These are phyloP conservation scores for Panopea generosa DNA, from an alignment of 2,888 invertebrate species.

Conservation along the genomic window DNA sequence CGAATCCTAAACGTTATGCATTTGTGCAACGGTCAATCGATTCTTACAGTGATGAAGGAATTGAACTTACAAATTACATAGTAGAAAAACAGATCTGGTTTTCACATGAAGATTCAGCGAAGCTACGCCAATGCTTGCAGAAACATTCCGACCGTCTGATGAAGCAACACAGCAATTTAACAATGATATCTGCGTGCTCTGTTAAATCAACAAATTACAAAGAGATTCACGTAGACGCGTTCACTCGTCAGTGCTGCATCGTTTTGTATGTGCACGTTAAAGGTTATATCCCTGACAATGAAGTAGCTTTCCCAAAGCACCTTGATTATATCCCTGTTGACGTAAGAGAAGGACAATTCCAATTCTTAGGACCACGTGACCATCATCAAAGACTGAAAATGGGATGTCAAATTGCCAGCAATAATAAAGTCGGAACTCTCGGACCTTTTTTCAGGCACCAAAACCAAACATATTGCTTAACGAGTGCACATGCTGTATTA, in stretches of 20 bases:
- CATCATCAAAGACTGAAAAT: slow-evolving; percentile 1
- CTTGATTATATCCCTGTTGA: neutral
- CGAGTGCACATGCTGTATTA: slow-evolving; percentile 6
- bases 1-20: no score
- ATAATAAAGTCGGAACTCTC: neutral
- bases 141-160: neutral
- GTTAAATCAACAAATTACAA: slow-evolving; percentile 13
- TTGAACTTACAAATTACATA: no score
- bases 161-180: slow-evolving; percentile 6
- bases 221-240: neutral
- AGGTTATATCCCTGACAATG: slow-evolving; percentile 4
- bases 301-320: neutral
- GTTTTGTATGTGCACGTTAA: slow-evolving; percentile 7
- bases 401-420: slow-evolving; percentile 7
- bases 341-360: slow-evolving; percentile 9
- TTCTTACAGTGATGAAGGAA: no score
- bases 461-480: slow-evolving; percentile 5
- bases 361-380: no score
- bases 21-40: no score
- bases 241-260: neutral
- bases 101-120: neutral
- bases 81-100: no score
- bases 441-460: slow-evolving; percentile 2
- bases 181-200: slow-evolving; percentile 8
- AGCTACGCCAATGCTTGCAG: neutral